A percentile compares a stretch with the other conserved stretches of the same genome.
Evolutionary conservation across 2,888 invertebrate genomes (phyloP).

Genomic region (Girardia tigrina): DNA sequence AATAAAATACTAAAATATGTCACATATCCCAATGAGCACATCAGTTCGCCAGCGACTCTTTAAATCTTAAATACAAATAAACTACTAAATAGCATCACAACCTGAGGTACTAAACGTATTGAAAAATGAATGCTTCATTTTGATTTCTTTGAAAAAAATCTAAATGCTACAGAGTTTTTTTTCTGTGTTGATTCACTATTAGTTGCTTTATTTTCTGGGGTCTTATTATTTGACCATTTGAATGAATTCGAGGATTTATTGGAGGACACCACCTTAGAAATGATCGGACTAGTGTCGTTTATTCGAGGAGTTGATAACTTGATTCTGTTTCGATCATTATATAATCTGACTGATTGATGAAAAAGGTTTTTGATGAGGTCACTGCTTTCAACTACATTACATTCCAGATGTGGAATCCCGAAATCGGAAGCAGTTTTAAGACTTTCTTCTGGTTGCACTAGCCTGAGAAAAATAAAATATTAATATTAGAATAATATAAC

Average conservation of each 20-base stretch:
- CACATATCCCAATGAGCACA: not conserved
- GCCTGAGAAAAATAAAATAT: not conserved
- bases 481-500: no score
- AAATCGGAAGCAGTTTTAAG: not conserved
- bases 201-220: not conserved
- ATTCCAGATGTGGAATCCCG: not conserved
- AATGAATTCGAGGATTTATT: not conserved
- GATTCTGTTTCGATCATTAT: not conserved
- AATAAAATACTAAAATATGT: slow-evolving; percentile 17
- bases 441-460: not conserved
- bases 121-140: slow-evolving; percentile 13
- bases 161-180: slow-evolving; percentile 4
- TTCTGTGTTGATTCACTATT: not conserved
- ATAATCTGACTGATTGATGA: not conserved
- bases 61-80: slow-evolving; percentile 13
- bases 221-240: not conserved
- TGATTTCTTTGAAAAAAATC: slow-evolving; percentile 23
- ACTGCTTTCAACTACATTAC: not conserved
- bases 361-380: not conserved
- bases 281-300: not conserved
- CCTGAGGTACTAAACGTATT: slow-evolving; percentile 10
- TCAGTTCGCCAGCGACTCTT: slow-evolving; percentile 19
- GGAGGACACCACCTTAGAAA: not conserved
- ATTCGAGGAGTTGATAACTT: not conserved
- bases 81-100: slow-evolving; percentile 23